phyloP scores from a whole-genome alignment of 2,888 invertebrate species.

The Drosophila formosana region DNA sequence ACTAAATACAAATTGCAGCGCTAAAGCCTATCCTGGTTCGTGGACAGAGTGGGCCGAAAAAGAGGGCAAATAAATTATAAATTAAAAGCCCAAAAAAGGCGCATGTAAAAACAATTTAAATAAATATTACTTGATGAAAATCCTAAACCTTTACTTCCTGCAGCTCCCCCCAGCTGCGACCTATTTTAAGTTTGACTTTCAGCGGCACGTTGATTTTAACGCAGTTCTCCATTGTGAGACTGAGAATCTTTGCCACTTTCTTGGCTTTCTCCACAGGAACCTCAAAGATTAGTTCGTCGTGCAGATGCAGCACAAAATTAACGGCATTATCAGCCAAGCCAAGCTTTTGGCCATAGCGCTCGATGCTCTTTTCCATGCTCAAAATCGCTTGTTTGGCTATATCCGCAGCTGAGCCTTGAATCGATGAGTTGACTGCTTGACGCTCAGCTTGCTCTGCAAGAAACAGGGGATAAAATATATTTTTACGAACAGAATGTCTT shows the following conservation, averaged over 20 bases:
- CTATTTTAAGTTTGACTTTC: slow-evolving; percentile 94
- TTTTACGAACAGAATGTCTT: too few species aligned
- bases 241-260: slow-evolving; percentile 88
- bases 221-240: slow-evolving; percentile 92
- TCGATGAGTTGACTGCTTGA: slow-evolving; percentile 97
- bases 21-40: slow-evolving; percentile 84
- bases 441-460: slow-evolving; percentile 92
- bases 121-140: slow-evolving; percentile 27
- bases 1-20: slow-evolving; percentile 60
- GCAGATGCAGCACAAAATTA: slow-evolving; percentile 94
- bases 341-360: slow-evolving; percentile 82
- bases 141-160: slow-evolving; percentile 74
- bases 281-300: slow-evolving; percentile 98
- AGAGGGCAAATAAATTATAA: slow-evolving; percentile 57
- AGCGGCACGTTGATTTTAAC: slow-evolving; percentile 91
- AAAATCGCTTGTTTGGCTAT: slow-evolving; percentile 96
- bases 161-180: slow-evolving; percentile 91
- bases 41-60: slow-evolving; percentile 85
- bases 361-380: slow-evolving; percentile 88
- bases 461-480: not conserved
- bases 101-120: slow-evolving; percentile 23
- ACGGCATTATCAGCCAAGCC: slow-evolving; percentile 85
- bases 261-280: slow-evolving; percentile 88
- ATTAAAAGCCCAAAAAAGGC: slow-evolving; percentile 12
- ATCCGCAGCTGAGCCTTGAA: slow-evolving; percentile 99